Evolutionary conservation across 2,113 vertebrate species (phyloP), one percentile per base, ranked within the genome.

Genomic region (Mionectes macconnelli): DNA sequence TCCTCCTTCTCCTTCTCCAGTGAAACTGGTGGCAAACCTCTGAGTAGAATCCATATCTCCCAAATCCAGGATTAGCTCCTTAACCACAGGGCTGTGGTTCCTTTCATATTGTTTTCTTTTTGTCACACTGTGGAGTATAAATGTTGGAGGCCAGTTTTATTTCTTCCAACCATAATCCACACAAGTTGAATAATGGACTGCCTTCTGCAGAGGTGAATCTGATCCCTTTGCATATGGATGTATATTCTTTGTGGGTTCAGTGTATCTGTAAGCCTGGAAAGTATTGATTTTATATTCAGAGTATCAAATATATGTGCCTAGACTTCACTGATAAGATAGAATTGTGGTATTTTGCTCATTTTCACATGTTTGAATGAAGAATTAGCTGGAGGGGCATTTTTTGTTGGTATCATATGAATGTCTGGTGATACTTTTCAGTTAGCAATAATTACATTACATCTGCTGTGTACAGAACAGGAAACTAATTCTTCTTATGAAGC

Each of bases 401-500:
- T 95, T 80, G 59, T 59, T 70, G 47, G 21, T 52, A 59, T 87
- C 70, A 42, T 40, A 33, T 88, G 88, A 82, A 68, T 50, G 90
- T 68, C 45, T 84, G 56, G 78, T 95, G 91, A 94, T 77, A 63
- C 42, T 91, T 92, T 83, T 70, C 37, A 85, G 93, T 83, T 93
- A 93, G 68, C 55, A 77, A 84, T 94, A 95, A 97, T 97, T 96
- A 95, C 90, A 92, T 97, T 96, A 95, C 92, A 93, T 97, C 94
- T 97, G 84, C 84, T 96, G 63, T 67, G 78, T 89, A 91, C 89
- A 78, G 79, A 84, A 94, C 56, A 89, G 88, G 91, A 88, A 74
- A 52, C 44, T 89, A 57, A 72, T 90, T 72, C 75, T 86, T 94
- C 76, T 85, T 64, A 59, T 14, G 18, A 60, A 87, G 66, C 87